Percentiles rank a stretch among this genome's conserved stretches.
These are phyloP conservation scores for Nebria ingens DNA, from an alignment of 1,140 invertebrate species.

Conservation along the genomic window DNA sequence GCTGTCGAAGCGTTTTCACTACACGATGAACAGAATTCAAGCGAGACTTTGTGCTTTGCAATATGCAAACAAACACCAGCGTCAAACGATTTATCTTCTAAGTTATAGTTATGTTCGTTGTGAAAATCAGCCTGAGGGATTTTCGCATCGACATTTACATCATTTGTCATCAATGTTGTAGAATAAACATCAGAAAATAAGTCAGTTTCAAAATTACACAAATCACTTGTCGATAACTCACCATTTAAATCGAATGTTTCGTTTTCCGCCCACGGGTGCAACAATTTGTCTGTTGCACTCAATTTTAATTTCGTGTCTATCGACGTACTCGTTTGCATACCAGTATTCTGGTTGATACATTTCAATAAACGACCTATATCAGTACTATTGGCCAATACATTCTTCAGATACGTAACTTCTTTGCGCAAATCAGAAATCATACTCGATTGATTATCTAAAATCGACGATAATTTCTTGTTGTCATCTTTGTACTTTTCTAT, in stretches of 20 bases:
- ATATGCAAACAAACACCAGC: slow-evolving; percentile 43
- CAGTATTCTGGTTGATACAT: slow-evolving; percentile 32
- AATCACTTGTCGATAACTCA: slow-evolving; percentile 15
- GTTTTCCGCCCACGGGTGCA: slow-evolving; percentile 23
- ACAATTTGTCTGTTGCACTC: slow-evolving; percentile 11
- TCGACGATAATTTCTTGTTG: slow-evolving; percentile 37
- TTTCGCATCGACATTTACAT: not conserved
- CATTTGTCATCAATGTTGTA: not conserved
- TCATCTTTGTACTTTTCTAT: slow-evolving; percentile 33
- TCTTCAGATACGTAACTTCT: slow-evolving; percentile 41
- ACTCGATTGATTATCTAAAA: slow-evolving; percentile 36
- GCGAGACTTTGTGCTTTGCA: slow-evolving; percentile 39
- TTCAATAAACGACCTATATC: slow-evolving; percentile 36
- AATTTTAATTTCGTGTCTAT: slow-evolving; percentile 12
- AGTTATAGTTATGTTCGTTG: slow-evolving; percentile 24
- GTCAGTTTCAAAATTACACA: slow-evolving; percentile 12
- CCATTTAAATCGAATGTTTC: slow-evolving; percentile 12
- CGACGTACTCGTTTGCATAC: slow-evolving; percentile 22
- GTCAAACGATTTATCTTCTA: slow-evolving; percentile 18
- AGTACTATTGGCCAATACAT: slow-evolving; percentile 40
- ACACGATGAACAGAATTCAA: slow-evolving; percentile 42
- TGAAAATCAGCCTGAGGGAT: not conserved
- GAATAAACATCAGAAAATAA: slow-evolving; percentile 8
- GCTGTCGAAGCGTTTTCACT: slow-evolving; percentile 27
- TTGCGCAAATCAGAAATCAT: slow-evolving; percentile 36